phyloP scores from a whole-genome alignment of 2,888 invertebrate species.

The Xylocampa areola region DNA sequence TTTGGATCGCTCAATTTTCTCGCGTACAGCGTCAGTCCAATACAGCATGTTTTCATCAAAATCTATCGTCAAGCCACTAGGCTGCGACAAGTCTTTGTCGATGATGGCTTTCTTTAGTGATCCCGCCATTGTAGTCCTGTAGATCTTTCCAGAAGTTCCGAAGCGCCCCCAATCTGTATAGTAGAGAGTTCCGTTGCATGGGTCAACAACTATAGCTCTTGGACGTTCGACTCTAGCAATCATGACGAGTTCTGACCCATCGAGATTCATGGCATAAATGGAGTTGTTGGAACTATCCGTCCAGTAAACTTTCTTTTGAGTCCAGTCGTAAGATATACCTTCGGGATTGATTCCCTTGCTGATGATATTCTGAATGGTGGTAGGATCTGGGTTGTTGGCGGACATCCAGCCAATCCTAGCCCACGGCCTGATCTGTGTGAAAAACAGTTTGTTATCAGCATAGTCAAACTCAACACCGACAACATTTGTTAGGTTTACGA shows the following conservation, averaged over 20 bases:
- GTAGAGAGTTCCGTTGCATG: constrained; percentile 98
- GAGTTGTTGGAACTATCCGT: constrained; percentile 98
- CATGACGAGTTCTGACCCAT: constrained; percentile 96
- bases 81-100: constrained; percentile 97
- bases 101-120: constrained; percentile 96
- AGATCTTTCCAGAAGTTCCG: constrained; percentile 97
- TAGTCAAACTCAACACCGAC: constrained; percentile 99
- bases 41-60: constrained; percentile 97
- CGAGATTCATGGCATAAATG: constrained; percentile 98
- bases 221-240: constrained; percentile 98
- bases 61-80: constrained; percentile 98
- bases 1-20: constrained; percentile 98
- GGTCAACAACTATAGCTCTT: constrained; percentile 98
- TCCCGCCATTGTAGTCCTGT: constrained; percentile 98
- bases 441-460: constrained; percentile 95
- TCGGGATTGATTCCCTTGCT: constrained; percentile 96
- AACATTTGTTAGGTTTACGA: constrained; percentile 96
- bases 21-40: constrained; percentile 99
- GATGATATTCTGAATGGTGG: constrained; percentile 92
- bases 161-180: constrained; percentile 99
- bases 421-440: constrained; percentile 98
- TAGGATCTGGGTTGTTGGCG: constrained; percentile 91
- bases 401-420: constrained; percentile 95
- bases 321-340: constrained; percentile 99
- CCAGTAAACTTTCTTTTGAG: constrained; percentile 99